phyloP scores from a whole-genome alignment of 2,888 invertebrate species.

The Zygaena filipendulae region DNA sequence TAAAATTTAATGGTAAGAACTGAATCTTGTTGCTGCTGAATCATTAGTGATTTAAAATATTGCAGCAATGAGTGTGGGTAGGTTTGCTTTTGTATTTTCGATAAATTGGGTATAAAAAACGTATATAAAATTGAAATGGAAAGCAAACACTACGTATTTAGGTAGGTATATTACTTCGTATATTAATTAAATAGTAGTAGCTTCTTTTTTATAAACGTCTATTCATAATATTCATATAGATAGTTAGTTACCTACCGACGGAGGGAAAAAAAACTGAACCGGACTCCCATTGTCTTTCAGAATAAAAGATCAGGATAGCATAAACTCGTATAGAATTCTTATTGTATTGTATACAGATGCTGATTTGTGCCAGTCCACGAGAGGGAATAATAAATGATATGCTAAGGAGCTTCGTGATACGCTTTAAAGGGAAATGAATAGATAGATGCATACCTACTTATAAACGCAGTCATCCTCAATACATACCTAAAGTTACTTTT shows the following conservation, averaged over 20 bases:
- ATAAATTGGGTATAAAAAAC: too few species aligned
- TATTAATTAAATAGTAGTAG: background rate
- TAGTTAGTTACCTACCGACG: constrained; percentile 15
- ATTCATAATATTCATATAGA: constrained; percentile 9
- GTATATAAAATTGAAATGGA: too few species aligned
- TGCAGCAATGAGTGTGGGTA: too few species aligned
- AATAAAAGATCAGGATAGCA: constrained; percentile 21
- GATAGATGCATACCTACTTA: too few species aligned
- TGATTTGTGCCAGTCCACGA: constrained; percentile 34
- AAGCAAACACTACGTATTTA: background rate
- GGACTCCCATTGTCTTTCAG: constrained; percentile 36
- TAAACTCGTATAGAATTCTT: constrained; percentile 23
- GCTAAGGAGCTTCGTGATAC: constrained; percentile 27
- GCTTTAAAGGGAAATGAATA: constrained; percentile 26
- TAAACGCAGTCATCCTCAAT: too few species aligned
- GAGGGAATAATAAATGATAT: constrained; percentile 42
- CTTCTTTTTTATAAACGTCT: background rate
- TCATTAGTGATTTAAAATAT: too few species aligned
- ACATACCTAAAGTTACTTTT: too few species aligned
- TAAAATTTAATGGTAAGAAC: too few species aligned
- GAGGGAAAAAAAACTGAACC: constrained; percentile 25
- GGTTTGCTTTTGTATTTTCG: too few species aligned
- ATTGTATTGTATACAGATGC: constrained; percentile 34
- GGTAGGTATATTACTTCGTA: background rate
- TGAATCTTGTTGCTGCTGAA: too few species aligned